Evolutionary conservation across 2,888 invertebrate species (phyloP).

Genomic region (Dorcus hopei): DNA sequence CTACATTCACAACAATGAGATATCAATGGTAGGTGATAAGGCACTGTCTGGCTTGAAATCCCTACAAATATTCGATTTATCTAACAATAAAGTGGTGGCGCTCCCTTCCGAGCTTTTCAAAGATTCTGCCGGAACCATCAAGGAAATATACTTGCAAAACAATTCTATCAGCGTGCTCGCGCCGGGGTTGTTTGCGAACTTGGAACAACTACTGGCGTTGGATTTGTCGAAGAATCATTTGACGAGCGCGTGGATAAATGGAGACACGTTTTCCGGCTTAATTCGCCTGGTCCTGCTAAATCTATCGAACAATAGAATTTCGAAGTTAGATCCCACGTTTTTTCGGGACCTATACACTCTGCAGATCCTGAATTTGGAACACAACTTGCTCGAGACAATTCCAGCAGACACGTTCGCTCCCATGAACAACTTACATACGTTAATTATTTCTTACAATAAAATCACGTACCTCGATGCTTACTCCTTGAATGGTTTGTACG

Average conservation of each 20-base stretch:
- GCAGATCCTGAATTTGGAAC: slow-evolving; percentile 80
- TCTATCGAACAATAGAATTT: slow-evolving; percentile 79
- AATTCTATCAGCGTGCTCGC: slow-evolving; percentile 86
- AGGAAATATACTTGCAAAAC: slow-evolving; percentile 87
- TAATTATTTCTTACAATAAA: slow-evolving; percentile 82
- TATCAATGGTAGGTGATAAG: slow-evolving; percentile 82
- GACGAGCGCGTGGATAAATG: slow-evolving; percentile 82
- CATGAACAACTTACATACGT: slow-evolving; percentile 88
- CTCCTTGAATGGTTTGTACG: slow-evolving; percentile 83
- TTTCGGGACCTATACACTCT: slow-evolving; percentile 84
- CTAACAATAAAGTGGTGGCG: slow-evolving; percentile 85
- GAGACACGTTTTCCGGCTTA: slow-evolving; percentile 80
- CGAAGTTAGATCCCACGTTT: slow-evolving; percentile 75
- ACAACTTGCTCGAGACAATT: slow-evolving; percentile 79
- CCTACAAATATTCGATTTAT: slow-evolving; percentile 81
- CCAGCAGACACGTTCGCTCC: slow-evolving; percentile 86
- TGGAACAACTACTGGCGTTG: slow-evolving; percentile 75
- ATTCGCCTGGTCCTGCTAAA: slow-evolving; percentile 85
- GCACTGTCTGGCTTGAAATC: slow-evolving; percentile 78
- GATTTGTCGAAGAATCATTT: slow-evolving; percentile 85
- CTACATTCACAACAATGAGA: slow-evolving; percentile 83
- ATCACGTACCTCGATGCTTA: slow-evolving; percentile 81
- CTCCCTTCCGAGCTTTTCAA: slow-evolving; percentile 82
- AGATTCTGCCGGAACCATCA: slow-evolving; percentile 74
- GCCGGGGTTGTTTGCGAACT: slow-evolving; percentile 80